These are phyloP conservation scores for Esox lucius DNA, from an alignment of 2,797 vertebrate species.

Conservation along the genomic window DNA sequence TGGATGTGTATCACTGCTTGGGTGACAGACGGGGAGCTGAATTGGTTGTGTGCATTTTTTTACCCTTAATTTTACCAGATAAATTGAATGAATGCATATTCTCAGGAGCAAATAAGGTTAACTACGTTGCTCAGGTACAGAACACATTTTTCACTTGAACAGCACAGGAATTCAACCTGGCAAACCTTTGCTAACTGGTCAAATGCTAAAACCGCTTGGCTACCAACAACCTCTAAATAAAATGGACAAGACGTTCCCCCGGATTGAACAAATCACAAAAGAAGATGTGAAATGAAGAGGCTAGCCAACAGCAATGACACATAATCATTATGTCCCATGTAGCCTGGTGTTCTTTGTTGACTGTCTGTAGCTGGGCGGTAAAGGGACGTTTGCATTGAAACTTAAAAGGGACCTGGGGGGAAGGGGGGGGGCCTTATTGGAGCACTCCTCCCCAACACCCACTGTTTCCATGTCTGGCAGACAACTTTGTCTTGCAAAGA, in stretches of 20 bases:
- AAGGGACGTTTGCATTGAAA: slow-evolving; percentile 58
- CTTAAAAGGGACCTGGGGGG: slow-evolving; percentile 44
- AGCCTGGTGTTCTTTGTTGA: slow-evolving; percentile 49
- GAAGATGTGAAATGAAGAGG: slow-evolving; percentile 19
- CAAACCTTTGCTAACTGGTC: too few species aligned
- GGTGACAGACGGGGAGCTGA: neutral
- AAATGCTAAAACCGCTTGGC: too few species aligned
- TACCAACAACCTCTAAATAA: too few species aligned
- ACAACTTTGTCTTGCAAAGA: slow-evolving; percentile 38
- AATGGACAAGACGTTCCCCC: slow-evolving; percentile 18
- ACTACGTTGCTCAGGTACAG: too few species aligned
- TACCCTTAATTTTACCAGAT: slow-evolving; percentile 7
- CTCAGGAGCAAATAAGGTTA: too few species aligned
- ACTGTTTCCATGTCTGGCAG: slow-evolving; percentile 16
- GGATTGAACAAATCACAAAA: slow-evolving; percentile 29
- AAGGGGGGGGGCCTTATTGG: slow-evolving; percentile 48
- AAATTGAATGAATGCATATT: too few species aligned
- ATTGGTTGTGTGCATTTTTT: slow-evolving; percentile 20
- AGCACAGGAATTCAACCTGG: too few species aligned
- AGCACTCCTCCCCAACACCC: slow-evolving; percentile 31
- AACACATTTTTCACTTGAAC: too few species aligned
- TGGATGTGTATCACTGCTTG: slow-evolving; percentile 65
- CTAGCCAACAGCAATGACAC: slow-evolving; percentile 19
- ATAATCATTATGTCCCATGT: slow-evolving; percentile 22
- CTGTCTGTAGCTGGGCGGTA: slow-evolving; percentile 48